phyloP scores from a whole-genome alignment of 2,113 vertebrate genomes.

The Bos javanicus region DNA sequence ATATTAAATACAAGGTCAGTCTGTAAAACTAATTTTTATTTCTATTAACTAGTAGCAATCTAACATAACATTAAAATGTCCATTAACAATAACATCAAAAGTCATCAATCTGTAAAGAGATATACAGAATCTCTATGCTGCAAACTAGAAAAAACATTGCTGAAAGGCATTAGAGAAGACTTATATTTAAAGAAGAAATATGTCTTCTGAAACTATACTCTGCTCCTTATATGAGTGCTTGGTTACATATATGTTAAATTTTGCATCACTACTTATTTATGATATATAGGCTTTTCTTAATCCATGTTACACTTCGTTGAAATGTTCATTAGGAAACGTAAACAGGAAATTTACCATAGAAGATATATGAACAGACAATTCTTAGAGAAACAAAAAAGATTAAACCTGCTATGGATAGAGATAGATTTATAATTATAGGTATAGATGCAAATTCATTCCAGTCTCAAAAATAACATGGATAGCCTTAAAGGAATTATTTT shows the following conservation, averaged over 20 bases:
- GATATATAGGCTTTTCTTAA: not conserved
- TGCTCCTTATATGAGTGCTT: not conserved
- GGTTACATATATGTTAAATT: not conserved
- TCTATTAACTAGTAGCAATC: not conserved
- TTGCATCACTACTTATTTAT: not conserved
- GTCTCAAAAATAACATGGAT: not conserved
- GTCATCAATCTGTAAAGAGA: not conserved
- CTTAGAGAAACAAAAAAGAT: not conserved
- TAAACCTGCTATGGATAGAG: not conserved
- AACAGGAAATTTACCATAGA: not conserved
- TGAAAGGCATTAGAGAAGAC: not conserved
- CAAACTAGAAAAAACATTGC: not conserved
- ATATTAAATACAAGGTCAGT: not conserved
- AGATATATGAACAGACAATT: not conserved
- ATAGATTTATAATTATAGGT: not conserved
- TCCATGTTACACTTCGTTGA: not conserved
- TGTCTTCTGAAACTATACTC: not conserved
- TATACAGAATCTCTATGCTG: not conserved
- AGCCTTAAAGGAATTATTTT: not conserved
- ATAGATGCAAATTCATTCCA: not conserved
- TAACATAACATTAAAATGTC: not conserved
- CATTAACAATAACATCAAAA: not conserved
- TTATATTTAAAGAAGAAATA: not conserved
- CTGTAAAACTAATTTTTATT: not conserved
- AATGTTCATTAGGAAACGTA: not conserved